Percentiles rank a stretch among this genome's conserved stretches.
Evolutionary conservation across 1,140 invertebrate species (phyloP).

Genomic region (Brachionus rotundiformis): DNA sequence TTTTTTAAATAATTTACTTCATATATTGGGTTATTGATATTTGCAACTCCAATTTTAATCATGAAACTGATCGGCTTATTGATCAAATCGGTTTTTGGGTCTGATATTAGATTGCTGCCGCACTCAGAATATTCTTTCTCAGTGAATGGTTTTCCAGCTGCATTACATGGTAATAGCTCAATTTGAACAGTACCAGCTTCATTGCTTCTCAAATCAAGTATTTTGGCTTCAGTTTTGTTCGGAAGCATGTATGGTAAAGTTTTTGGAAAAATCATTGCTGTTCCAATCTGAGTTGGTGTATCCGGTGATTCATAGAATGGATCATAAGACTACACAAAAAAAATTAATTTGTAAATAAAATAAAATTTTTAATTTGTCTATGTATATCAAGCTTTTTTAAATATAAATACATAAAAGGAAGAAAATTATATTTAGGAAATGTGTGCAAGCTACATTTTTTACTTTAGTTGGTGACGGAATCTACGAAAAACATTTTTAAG

Average conservation of each 20-base stretch:
- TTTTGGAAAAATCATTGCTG: conserved; percentile 67
- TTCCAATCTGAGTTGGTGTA: conserved; percentile 68
- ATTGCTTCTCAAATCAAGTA: conserved; percentile 66
- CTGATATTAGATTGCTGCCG: conserved; percentile 62
- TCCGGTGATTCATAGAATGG: conserved; percentile 69
- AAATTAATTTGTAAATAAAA: not conserved
- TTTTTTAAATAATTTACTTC: conserved; percentile 16
- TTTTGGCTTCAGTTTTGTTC: conserved; percentile 66
- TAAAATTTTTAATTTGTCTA: no score
- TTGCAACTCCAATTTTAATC: not conserved
- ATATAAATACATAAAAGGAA: no score
- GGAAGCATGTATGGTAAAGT: conserved; percentile 65
- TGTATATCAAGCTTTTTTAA: not conserved
- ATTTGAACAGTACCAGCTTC: conserved; percentile 68
- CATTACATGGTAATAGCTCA: conserved; percentile 65
- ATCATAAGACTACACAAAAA: conserved; percentile 59
- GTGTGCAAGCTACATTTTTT: no score
- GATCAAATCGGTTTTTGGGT: conserved; percentile 63
- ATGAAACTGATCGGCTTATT: conserved; percentile 18
- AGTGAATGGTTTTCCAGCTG: conserved; percentile 64
- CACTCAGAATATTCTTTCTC: conserved; percentile 65
- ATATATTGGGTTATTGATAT: not conserved
- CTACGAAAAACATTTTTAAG: not conserved
- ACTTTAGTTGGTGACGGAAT: no score
- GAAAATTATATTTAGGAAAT: no score